Evolutionary conservation across 2,113 vertebrate species (phyloP), one percentile per base, ranked within the genome.

Genomic region (Atractosteus spatula): DNA sequence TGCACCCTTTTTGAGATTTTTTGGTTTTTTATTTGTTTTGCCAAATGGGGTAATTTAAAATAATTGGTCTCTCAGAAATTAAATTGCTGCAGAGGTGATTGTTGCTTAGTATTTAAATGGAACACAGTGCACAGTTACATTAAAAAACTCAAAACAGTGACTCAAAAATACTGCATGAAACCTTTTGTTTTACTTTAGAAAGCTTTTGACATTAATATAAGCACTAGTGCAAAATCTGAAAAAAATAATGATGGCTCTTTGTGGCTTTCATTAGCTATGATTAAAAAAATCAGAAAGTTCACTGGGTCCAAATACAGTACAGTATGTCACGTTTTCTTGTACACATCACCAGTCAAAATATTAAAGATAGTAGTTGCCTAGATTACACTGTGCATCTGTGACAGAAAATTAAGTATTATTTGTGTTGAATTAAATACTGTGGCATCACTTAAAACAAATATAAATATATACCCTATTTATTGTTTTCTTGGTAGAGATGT

Each of bases 71-170:
- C 72, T 76, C 75, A 61, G 29, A 76, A 70, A 47, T 72, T 51
- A 76, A 71, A 79, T 73, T 76, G 73, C 71, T 73, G 55, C 41
- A 68, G 45, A 71, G 70, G 13, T 56, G 47, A 69, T 56, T 68
- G 68, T 45, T 74, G 41, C 10, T 74, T 57, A 66, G 69, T 73
- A 66, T 69, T 74, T 8, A 7, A 66, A 80, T 78, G 66, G 62
- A 76, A 77, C 76, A 74, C 55, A 57, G 45, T 59, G 29, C 74
- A 81, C 62, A 76, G 73, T 71, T 51, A 71, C 69, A 70, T 64
- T 80, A 74, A 77, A 76, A 16, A 63, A 72, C 77, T 81, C 75
- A 69, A 78, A 77, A 80, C 69, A 75, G 76, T 73, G 55, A 74
- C 76, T 83, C 73, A n/a, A 74, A 29, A 76, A 16, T 45, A 57